These are phyloP conservation scores for Trichoplusia ni DNA, from an alignment of 1,140 invertebrate species.

Conservation along the genomic window DNA sequence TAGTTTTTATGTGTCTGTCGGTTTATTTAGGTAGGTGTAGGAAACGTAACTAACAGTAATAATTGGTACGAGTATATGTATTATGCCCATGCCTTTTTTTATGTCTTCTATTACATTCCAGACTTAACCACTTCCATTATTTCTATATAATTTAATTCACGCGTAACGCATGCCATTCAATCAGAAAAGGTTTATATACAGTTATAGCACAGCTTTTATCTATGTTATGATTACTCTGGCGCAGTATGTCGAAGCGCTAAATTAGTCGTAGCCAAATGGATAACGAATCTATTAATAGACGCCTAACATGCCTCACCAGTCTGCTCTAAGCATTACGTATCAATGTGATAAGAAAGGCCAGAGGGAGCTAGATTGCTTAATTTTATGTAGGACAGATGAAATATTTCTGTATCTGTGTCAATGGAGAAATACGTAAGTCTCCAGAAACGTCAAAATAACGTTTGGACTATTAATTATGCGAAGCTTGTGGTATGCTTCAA, in stretches of 20 bases:
- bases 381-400: conserved; percentile 2
- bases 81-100: not conserved
- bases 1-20: no score
- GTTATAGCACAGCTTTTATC: not conserved
- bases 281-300: not conserved
- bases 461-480: no score
- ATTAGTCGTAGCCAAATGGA: not conserved
- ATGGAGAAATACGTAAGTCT: conserved; percentile 2
- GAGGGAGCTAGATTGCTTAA: conserved; percentile 11
- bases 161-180: no score
- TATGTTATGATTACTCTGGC: not conserved
- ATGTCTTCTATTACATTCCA: no score
- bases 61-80: no score
- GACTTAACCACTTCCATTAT: no score
- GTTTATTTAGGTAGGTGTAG: no score
- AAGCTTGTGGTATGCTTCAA: no score
- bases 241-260: not conserved
- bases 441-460: not conserved
- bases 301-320: not conserved
- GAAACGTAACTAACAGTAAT: no score
- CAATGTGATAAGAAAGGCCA: conserved; percentile 22
- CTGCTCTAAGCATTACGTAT: not conserved
- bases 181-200: no score
- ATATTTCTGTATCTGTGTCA: conserved; percentile 6
- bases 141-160: no score